Evolutionary conservation across 2,797 vertebrate species (phyloP).

Genomic region (Argya squamiceps): DNA sequence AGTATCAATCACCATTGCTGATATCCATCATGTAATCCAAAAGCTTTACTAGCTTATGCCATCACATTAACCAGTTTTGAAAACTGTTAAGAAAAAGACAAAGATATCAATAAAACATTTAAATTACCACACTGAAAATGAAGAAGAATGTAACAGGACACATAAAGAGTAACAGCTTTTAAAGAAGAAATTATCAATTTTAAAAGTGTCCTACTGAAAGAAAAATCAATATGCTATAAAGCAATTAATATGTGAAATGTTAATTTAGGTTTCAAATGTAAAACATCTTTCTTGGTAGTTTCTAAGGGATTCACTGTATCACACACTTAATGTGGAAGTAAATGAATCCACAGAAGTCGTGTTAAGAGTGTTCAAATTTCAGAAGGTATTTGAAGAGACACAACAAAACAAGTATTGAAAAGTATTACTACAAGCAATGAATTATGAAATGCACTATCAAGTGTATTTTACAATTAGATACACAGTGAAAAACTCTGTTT

Average conservation of each 20-base stretch:
- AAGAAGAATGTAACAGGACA: not conserved
- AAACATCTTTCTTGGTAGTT: not conserved
- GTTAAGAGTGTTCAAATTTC: not conserved
- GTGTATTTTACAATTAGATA: not conserved
- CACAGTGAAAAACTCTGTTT: not conserved
- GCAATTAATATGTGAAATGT: not conserved
- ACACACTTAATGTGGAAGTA: not conserved
- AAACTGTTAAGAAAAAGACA: constrained; percentile 60
- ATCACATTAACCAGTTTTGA: constrained; percentile 8
- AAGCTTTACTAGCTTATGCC: constrained; percentile 1
- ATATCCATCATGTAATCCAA: constrained; percentile 38
- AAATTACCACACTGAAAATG: not conserved
- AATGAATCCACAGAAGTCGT: not conserved
- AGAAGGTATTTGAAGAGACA: not conserved
- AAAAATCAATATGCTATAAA: not conserved
- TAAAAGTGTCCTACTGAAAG: not conserved
- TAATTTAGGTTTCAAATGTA: not conserved
- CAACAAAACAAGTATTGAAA: not conserved
- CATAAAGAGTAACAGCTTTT: not conserved
- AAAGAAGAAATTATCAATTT: not conserved
- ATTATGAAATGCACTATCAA: not conserved
- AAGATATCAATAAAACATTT: not conserved
- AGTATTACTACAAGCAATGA: not conserved
- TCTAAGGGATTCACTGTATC: not conserved
- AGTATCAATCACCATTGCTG: not conserved